Base-by-base conservation (phyloP, 1,140 invertebrate species). In the Diachasma alloeum region DNA sequence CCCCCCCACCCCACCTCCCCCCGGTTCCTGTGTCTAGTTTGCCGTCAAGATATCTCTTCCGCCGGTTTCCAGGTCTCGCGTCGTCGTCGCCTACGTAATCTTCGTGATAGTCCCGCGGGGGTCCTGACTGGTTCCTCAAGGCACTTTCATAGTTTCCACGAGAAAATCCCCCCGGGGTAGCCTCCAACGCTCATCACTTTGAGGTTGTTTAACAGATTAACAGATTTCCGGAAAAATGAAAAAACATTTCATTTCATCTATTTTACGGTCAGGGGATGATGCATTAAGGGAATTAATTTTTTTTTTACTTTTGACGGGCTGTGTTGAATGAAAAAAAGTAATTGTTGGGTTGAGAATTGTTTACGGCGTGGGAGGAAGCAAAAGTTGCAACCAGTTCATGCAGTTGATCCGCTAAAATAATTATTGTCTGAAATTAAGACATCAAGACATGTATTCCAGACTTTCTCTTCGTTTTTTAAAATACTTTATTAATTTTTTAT, bases 61-160 rank as follows among this genome's bases (percentile, higher is more conserved):
- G 59, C 19, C 24, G 15, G 24, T 63, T 68, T 68, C 17, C n/a
- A 48, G 24, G 22, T 72, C 70, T 36, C 70, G 31, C 26, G 66
- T 68, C 46, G 37, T 70, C 68, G 24, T 48, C 53, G 71, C 46
- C 71, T 73, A 39, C 31, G 48, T 73, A 73, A 73, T 73, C 71
- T 63, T 42, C 31, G 0, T 73, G 71, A 73, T 73, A 63, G 71
- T 73, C 71, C 71, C 71, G 4, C n/a, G 71, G 48, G 71, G 15
- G 37, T 73, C 31, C 31, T 63, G 48, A 72, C 26, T 68, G 19
- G 42, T 53, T 56, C 46, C 70, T 72, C 24, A 26, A 72, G 70
- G 46, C 4, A 53, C 48, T 73, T 63, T 37, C 59, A n/a, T 26
- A 63, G 59, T 63, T 63, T 63, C 59, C 59, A 53, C n/a, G 15